Percentiles rank a stretch among this genome's conserved stretches.
These are phyloP conservation scores for Melikaiella ostensackeni DNA, from an alignment of 2,888 invertebrate genomes.

Conservation along the genomic window DNA sequence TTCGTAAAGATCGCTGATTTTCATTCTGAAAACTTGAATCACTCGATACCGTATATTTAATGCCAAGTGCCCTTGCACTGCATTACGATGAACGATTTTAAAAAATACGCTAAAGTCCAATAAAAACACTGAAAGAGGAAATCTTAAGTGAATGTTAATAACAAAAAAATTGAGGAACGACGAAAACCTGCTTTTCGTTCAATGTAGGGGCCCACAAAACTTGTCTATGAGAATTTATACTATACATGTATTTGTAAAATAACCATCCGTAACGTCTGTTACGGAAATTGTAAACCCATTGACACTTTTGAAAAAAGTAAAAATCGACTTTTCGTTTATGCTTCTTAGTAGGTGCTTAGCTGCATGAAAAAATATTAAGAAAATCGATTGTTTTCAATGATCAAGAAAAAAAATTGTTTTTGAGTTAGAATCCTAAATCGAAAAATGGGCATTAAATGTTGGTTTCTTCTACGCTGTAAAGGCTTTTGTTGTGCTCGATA, in stretches of 20 bases:
- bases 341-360: conserved; percentile 48
- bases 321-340: conserved; percentile 44
- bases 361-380: conserved; percentile 46
- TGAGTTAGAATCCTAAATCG: conserved; percentile 39
- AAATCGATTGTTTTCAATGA: conserved; percentile 55
- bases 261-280: conserved; percentile 57
- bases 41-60: conserved; percentile 41
- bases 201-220: conserved; percentile 70
- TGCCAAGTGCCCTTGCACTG: conserved; percentile 26
- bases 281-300: conserved; percentile 47
- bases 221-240: conserved; percentile 59
- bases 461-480: conserved; percentile 35
- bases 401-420: conserved; percentile 45
- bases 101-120: conserved; percentile 41
- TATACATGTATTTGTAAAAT: conserved; percentile 54
- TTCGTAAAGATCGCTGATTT: conserved; percentile 47
- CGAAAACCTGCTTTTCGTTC: conserved; percentile 65
- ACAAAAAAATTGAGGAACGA: conserved; percentile 46
- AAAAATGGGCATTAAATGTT: conserved; percentile 53
- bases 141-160: conserved; percentile 44
- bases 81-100: conserved; percentile 39
- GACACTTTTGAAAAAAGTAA: conserved; percentile 35
- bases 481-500: conserved; percentile 49
- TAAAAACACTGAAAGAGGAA: conserved; percentile 41
- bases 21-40: conserved; percentile 47